Percentiles rank a stretch among this genome's conserved stretches.
Evolutionary conservation across 2,113 vertebrate genomes (phyloP).

Genomic region (Glaucomys volans): DNA sequence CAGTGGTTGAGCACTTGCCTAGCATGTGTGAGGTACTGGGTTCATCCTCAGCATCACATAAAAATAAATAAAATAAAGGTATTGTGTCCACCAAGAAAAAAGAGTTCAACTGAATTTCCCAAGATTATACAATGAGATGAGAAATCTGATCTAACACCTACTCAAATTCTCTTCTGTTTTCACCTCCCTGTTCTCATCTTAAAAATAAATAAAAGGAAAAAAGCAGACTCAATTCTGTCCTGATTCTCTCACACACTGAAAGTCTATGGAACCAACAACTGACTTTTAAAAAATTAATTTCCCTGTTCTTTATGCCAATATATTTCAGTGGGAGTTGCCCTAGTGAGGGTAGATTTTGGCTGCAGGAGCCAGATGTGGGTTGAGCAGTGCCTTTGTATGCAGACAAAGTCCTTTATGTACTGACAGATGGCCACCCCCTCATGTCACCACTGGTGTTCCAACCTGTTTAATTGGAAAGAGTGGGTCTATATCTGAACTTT

Average conservation of each 20-base stretch:
- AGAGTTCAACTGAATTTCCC: constrained; percentile 42
- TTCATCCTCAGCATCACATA: too few species aligned
- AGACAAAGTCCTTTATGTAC: constrained; percentile 75
- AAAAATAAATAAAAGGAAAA: constrained; percentile 50
- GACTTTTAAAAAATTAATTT: constrained; percentile 72
- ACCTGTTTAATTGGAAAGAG: constrained; percentile 70
- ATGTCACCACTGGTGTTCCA: constrained; percentile 37
- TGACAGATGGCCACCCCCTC: constrained; percentile 67
- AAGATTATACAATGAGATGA: constrained; percentile 32
- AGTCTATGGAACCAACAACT: constrained; percentile 56
- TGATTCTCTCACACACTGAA: constrained; percentile 39
- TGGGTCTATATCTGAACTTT: constrained; percentile 40
- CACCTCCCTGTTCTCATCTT: constrained; percentile 42
- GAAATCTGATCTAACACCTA: constrained; percentile 26
- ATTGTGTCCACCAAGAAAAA: too few species aligned
- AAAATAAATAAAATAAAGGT: too few species aligned
- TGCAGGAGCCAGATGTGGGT: constrained; percentile 70
- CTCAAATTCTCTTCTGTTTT: constrained; percentile 54
- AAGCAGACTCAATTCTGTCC: constrained; percentile 19
- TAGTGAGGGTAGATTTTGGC: constrained; percentile 69
- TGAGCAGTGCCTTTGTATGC: constrained; percentile 75
- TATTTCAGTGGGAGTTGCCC: constrained; percentile 73
- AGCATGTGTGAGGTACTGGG: too few species aligned
- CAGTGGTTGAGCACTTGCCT: too few species aligned
- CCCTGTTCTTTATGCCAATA: constrained; percentile 53